Percentiles rank a stretch among this genome's conserved stretches.
phyloP scores from a whole-genome alignment of 2,113 vertebrate genomes.

The Microcebus ravelobensis region DNA sequence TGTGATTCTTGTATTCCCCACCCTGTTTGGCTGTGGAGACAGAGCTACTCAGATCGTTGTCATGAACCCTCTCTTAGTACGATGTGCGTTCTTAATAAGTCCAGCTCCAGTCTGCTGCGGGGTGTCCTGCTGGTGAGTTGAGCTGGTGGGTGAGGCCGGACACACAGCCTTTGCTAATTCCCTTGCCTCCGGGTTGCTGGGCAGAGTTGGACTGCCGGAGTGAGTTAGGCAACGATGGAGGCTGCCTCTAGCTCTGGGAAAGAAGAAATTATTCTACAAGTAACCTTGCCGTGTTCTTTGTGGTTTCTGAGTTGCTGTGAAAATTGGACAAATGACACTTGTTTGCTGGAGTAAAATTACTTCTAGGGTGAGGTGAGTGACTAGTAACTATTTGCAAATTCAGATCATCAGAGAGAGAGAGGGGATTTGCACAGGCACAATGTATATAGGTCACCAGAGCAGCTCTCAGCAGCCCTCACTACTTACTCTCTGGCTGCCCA shows the following conservation, averaged over 20 bases:
- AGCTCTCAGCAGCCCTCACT: neutral
- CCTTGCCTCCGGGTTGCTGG: neutral
- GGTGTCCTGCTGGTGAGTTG: neutral
- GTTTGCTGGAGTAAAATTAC: neutral
- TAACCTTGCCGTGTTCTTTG: neutral
- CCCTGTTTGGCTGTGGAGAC: neutral
- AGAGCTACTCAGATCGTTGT: neutral
- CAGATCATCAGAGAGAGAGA: neutral
- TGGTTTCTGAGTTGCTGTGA: neutral
- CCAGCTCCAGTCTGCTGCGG: neutral
- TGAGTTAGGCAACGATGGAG: neutral
- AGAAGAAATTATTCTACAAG: neutral
- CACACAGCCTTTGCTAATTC: neutral
- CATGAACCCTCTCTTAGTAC: neutral
- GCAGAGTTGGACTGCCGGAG: neutral
- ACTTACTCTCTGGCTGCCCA: neutral
- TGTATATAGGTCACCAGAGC: neutral
- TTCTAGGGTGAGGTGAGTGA: neutral
- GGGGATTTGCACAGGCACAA: neutral
- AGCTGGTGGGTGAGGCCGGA: neutral
- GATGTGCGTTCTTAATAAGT: rapidly evolving
- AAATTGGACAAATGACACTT: neutral
- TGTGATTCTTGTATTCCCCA: neutral
- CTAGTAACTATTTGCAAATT: neutral
- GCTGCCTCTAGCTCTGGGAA: neutral